Percentiles rank a stretch among this genome's conserved stretches.
These are phyloP conservation scores for Corythornis madagascariensis DNA, from an alignment of 2,113 vertebrate species.

Conservation along the genomic window DNA sequence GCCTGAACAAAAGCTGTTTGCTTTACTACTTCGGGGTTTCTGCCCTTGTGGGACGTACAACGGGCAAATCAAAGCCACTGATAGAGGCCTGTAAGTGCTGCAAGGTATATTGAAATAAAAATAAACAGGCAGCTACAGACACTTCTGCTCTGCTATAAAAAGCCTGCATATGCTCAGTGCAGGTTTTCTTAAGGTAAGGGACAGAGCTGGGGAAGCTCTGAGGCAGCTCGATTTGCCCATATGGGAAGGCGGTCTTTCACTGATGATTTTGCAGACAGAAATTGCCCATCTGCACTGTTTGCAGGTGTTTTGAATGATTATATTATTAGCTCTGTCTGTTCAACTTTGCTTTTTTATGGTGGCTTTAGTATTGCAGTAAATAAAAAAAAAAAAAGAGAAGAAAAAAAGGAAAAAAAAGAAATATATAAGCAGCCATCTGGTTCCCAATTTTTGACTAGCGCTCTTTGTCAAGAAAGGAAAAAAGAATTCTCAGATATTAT, in stretches of 20 bases:
- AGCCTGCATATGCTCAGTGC: constrained; percentile 82
- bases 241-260: constrained; percentile 91
- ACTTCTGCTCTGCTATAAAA: constrained; percentile 82
- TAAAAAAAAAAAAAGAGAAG: constrained; percentile 45
- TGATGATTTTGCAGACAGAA: constrained; percentile 90
- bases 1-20: constrained; percentile 51
- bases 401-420: constrained; percentile 78
- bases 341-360: constrained; percentile 95
- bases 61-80: constrained; percentile 54
- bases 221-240: constrained; percentile 88
- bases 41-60: constrained; percentile 22
- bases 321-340: constrained; percentile 98
- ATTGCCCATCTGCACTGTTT: constrained; percentile 96
- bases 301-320: constrained; percentile 99
- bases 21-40: constrained; percentile 17
- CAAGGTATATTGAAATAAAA: constrained; percentile 80
- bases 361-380: constrained; percentile 88
- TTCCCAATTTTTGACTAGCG: constrained; percentile 77
- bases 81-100: constrained; percentile 54
- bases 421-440: constrained; percentile 92
- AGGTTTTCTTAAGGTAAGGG: constrained; percentile 88
- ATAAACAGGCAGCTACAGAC: constrained; percentile 78
- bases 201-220: constrained; percentile 77
- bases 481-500: constrained; percentile 66
- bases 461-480: constrained; percentile 74